phyloP scores from a whole-genome alignment of 1,140 invertebrate species.

The Eumeta japonica region DNA sequence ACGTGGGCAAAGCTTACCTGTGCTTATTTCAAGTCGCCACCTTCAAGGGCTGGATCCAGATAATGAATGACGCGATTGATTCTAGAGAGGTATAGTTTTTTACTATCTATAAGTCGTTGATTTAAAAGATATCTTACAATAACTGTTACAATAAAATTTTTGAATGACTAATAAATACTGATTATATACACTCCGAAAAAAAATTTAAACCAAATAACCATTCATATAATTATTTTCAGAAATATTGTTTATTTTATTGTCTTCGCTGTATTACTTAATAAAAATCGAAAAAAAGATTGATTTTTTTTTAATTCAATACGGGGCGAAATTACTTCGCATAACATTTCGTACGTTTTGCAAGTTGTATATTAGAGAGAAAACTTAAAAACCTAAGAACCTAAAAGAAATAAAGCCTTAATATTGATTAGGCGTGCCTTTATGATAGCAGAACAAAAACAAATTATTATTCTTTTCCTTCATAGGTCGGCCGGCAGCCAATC shows the following conservation, averaged over 20 bases:
- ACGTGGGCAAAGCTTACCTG: constrained; percentile 95
- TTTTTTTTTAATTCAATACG: constrained; percentile 11
- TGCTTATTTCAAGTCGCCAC: constrained; percentile 98
- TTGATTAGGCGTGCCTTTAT: background rate
- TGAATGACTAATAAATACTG: too few species aligned
- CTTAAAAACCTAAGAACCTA: constrained; percentile 1
- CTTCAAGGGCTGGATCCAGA: constrained; percentile 92
- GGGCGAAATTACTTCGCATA: too few species aligned
- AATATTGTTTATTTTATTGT: too few species aligned
- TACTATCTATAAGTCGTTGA: background rate
- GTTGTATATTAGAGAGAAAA: background rate
- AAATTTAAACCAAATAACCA: too few species aligned
- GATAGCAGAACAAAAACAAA: too few species aligned
- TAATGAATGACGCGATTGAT: constrained; percentile 98
- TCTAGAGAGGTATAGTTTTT: constrained; percentile 74
- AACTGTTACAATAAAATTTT: too few species aligned
- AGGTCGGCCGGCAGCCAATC: constrained; percentile 88
- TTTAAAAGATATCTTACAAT: background rate
- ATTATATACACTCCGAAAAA: too few species aligned
- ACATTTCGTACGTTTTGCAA: too few species aligned
- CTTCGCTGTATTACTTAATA: too few species aligned
- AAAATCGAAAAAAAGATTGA: too few species aligned
- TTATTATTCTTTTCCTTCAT: constrained; percentile 30
- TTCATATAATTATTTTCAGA: too few species aligned
- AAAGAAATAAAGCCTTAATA: constrained; percentile 2